Conservation (phyloP, 37 sponge, comb jelly and placozoan species). For the Ianthella basta region DNA sequence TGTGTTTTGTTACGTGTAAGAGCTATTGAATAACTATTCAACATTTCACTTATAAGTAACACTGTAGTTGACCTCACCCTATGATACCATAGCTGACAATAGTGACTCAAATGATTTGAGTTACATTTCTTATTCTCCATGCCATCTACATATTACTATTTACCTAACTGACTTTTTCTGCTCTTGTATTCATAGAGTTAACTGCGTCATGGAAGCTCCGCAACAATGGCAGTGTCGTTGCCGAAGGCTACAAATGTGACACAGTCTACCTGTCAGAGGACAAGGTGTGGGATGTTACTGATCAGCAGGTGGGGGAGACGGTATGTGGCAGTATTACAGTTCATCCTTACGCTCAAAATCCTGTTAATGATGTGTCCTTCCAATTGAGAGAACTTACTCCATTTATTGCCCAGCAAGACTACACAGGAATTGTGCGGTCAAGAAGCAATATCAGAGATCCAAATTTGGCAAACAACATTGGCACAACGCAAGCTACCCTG, state of each 20-base stretch:
- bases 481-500: neutral
- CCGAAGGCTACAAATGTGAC: slow-evolving; percentile 47
- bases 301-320: slow-evolving; percentile 12
- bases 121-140: too few species aligned
- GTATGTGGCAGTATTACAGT: slow-evolving; percentile 17
- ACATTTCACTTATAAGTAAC: too few species aligned
- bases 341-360: neutral
- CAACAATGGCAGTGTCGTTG: slow-evolving; percentile 22
- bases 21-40: too few species aligned
- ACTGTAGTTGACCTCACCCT: too few species aligned
- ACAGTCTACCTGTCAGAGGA: slow-evolving; percentile 47
- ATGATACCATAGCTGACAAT: too few species aligned
- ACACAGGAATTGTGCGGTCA: slow-evolving; percentile 32
- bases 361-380: neutral
- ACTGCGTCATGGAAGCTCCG: slow-evolving; percentile 14
- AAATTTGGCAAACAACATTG: slow-evolving; percentile 36
- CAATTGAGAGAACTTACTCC: neutral
- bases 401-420: slow-evolving; percentile 20
- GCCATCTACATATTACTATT: too few species aligned
- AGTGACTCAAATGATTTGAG: too few species aligned
- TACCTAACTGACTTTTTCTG: too few species aligned
- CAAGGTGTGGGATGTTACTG: slow-evolving; percentile 25
- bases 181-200: too few species aligned
- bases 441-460: slow-evolving; percentile 42
- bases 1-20: too few species aligned